Evolutionary conservation across 2,797 vertebrate species (phyloP), one percentile per base, ranked within the genome.

Genomic region (Nyctalus aviator): DNA sequence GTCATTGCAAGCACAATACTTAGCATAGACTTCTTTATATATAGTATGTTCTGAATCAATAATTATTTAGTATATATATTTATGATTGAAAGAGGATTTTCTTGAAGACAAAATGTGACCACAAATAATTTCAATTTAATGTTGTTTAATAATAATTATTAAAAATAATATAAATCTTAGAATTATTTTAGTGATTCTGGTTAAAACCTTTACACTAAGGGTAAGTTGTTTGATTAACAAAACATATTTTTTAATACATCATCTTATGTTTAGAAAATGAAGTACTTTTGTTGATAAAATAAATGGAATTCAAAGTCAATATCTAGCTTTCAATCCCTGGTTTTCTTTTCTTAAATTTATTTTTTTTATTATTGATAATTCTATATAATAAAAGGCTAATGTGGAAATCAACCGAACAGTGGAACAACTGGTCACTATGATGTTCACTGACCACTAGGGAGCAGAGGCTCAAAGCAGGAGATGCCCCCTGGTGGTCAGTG

Each of bases 221-320:
- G 4, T 64, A 87, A 95, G 14, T 30, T 94, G 1, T 25, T 25
- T 21, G 27, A 76, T 85, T 46, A 90, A 55, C 27, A 66, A 85
- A 55, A 81, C 9, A 62, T n/a, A 73, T 76, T 64, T 68, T 94
- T 91, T 64, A 27, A 88, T 32, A 30, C 6, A 69, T 69, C 6
- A 7, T 55, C 85, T 81, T 93, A 55, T 68, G 35, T 75, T 95
- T 15, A 85, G 25, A 90, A 95, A 78, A 82, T 62, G 13, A 59
- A 72, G 17, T 48, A 59, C 69, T 90, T 95, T 77, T 72, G 20
- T 78, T 88, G n/a, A 78, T 41, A 68, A 91, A 94, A 79, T 76
- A 84, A 79, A 8, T 72, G 25, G 76, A 48, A 66, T 72, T 15
- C 23, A 20, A 27, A 73, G 10, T 9, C 23, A 59, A 79, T 71